Base-by-base conservation (phyloP, 2,888 invertebrate genomes). In the Melanostoma scalare region DNA sequence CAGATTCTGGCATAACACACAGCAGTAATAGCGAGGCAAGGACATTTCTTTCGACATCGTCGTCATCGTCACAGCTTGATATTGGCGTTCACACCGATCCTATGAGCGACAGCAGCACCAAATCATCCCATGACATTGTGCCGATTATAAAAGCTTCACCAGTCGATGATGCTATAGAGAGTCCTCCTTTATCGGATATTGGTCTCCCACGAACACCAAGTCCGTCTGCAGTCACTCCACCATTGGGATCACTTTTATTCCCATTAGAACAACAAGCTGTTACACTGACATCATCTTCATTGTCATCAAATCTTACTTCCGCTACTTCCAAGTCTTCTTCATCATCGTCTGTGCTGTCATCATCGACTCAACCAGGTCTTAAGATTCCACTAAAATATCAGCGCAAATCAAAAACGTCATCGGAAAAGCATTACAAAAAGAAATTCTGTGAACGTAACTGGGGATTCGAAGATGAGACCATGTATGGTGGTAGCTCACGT, bases 1-100 rank as follows among this genome's bases (percentile, higher is more conserved):
- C 97, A 8, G 97, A 96, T 92, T 96, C 95, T 56, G 97, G 96
- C 87, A 95, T 96, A 86, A 96, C 96, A 74, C 95, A 95, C 90
- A 93, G 94, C 72, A 94, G 93, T 86, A 91, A 91, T 86, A 91
- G 89, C 86, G 91, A 91, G 52, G 89, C 88, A 6, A 89, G 90
- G 77, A 90, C 90, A 55, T 91, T 91, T 81, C 86, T 91, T 58
- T 92, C 93, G 79, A 91, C 92, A 55, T 91, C 92, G 2, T 92
- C 92, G 2, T 92, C 93, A 87, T 91, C 92, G 10, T 91, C 92
- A 65, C 89, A 91, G 87, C 76, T 90, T 86, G 89, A 91, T 87
- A 87, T 90, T 9, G 89, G 88, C 81, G 88, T 87, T 61, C 79
- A 84, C 61, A 84, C 81, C 0, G 90, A 91, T 86, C 91, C 90